These are phyloP conservation scores for Pseudocheirus occidentalis DNA, from an alignment of 2,797 vertebrate genomes.

Conservation along the genomic window DNA sequence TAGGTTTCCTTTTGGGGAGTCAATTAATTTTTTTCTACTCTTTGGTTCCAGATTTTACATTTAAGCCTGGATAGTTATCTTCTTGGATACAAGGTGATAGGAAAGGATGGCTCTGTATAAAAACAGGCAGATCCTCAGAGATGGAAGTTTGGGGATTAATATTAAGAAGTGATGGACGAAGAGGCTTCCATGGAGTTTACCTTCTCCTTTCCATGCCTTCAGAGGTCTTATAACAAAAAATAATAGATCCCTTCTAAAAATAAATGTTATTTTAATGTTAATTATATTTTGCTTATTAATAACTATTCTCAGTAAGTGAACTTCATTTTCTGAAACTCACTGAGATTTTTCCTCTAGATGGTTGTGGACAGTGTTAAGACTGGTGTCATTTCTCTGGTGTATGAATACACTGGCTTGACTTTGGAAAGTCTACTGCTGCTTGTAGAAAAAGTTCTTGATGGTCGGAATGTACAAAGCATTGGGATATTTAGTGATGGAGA, in stretches of 20 bases:
- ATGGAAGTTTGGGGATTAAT: not conserved
- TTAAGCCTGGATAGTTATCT: not conserved
- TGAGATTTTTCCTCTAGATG: constrained; percentile 83
- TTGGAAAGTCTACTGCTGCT: constrained; percentile 86
- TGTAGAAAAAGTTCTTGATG: constrained; percentile 82
- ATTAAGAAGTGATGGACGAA: not conserved
- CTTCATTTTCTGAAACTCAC: not conserved
- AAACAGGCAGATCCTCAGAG: not conserved
- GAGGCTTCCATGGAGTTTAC: not conserved
- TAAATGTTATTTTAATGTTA: not conserved
- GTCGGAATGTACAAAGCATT: constrained; percentile 84
- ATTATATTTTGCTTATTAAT: not conserved
- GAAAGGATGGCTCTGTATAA: not conserved
- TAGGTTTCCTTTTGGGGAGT: not conserved
- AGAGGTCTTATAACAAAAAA: not conserved
- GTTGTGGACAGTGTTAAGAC: constrained; percentile 85
- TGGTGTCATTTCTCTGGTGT: constrained; percentile 85
- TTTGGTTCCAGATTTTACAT: not conserved
- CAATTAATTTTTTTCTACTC: not conserved
- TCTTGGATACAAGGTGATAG: not conserved
- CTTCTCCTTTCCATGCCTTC: not conserved
- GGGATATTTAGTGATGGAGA: constrained; percentile 89
- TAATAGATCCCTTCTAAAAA: not conserved
- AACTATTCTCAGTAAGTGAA: not conserved
- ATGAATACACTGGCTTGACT: constrained; percentile 86